Percentiles rank a stretch among this genome's conserved stretches.
phyloP scores from a whole-genome alignment of 2,113 vertebrate species.

The Scomber scombrus region DNA sequence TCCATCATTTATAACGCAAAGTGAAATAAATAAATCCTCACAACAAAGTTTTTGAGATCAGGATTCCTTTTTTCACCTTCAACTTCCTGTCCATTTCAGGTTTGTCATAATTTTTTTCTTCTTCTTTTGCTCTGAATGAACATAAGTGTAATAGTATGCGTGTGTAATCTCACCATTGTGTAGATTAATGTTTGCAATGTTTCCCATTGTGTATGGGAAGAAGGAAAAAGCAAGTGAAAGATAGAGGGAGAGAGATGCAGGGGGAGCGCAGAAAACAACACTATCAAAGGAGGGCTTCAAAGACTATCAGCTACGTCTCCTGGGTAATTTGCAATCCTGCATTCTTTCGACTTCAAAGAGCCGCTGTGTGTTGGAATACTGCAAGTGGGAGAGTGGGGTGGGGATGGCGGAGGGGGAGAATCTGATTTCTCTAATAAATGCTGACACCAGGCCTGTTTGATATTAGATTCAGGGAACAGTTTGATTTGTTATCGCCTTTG shows the following conservation, averaged over 20 bases:
- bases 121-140: constrained; percentile 78
- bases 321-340: constrained; percentile 96
- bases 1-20: background rate
- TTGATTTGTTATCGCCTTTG: constrained; percentile 97
- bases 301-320: constrained; percentile 93
- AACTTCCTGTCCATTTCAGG: constrained; percentile 49
- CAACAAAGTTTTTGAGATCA: constrained; percentile 8
- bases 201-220: constrained; percentile 63
- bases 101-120: constrained; percentile 62
- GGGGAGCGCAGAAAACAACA: constrained; percentile 85
- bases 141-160: constrained; percentile 15
- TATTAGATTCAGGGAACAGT: constrained; percentile 97
- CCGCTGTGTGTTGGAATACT: constrained; percentile 87
- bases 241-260: constrained; percentile 78
- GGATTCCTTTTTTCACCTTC: background rate
- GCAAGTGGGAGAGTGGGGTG: constrained; percentile 77
- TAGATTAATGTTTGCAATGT: constrained; percentile 76
- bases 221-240: constrained; percentile 75
- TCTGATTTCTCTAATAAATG: constrained; percentile 99
- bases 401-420: constrained; percentile 82
- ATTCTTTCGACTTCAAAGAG: constrained; percentile 99
- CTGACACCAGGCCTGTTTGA: constrained; percentile 98
- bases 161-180: constrained; percentile 53
- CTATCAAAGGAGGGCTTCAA: constrained; percentile 99
- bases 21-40: constrained; percentile 23